Evolutionary conservation across 2,888 invertebrate species (phyloP).

Genomic region (Bembecia ichneumoniformis): DNA sequence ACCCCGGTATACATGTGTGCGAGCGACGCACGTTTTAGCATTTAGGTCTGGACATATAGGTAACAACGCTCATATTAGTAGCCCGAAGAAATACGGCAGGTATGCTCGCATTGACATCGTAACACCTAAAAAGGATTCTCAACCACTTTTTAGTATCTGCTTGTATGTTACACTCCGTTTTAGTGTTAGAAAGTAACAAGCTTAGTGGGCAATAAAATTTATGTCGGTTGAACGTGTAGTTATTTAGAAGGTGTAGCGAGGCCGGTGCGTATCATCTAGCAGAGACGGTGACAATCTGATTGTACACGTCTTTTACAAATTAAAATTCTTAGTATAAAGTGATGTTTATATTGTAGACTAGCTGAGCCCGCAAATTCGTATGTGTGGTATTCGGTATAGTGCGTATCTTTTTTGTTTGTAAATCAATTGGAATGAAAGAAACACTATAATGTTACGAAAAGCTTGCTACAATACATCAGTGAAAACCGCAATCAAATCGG

Average conservation of each 20-base stretch:
- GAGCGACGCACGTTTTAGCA: not conserved
- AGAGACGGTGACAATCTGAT: conserved; percentile 1
- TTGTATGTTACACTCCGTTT: not conserved
- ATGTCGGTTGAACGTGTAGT: conserved; percentile 9
- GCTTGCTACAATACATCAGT: no score
- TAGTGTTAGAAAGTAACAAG: not conserved
- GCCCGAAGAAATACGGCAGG: conserved; percentile 4
- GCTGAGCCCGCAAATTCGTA: no score
- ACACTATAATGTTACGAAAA: no score
- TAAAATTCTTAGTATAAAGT: no score
- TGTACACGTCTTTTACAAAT: no score
- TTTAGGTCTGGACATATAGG: not conserved
- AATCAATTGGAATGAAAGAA: no score
- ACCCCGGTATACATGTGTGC: not conserved
- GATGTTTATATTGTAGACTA: no score
- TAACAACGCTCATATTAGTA: not conserved
- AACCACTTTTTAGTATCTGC: not conserved
- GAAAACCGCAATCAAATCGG: no score
- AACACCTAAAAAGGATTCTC: not conserved
- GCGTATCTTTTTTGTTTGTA: no score
- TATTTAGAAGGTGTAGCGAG: conserved; percentile 2
- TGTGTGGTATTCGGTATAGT: no score
- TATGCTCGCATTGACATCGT: conserved; percentile 2
- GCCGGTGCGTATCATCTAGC: not conserved
- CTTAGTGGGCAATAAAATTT: conserved; percentile 9